These are phyloP conservation scores for Crossaster papposus DNA, from an alignment of 53 echinoderm and acorn worm genomes.

Conservation along the genomic window DNA sequence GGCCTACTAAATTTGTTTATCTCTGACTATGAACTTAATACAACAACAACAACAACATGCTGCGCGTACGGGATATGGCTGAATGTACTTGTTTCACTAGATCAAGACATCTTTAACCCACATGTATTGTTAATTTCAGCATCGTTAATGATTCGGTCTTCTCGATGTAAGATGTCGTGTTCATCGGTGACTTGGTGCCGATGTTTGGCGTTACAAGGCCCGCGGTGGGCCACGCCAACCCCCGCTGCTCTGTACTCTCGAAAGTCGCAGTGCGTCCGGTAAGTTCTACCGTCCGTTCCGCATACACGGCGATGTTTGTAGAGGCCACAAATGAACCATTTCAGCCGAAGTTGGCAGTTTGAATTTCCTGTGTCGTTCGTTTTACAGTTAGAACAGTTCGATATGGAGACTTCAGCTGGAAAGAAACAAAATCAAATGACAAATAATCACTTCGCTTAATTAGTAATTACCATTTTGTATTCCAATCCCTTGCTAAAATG, in stretches of 20 bases:
- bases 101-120: background rate
- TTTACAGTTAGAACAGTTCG: background rate
- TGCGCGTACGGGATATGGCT: too few species aligned
- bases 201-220: slow-evolving; percentile 47
- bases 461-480: too few species aligned
- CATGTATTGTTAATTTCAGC: background rate
- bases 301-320: slow-evolving; percentile 41
- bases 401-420: background rate
- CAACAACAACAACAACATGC: too few species aligned
- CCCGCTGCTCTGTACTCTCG: background rate
- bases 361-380: background rate
- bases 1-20: too few species aligned
- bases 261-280: slow-evolving; percentile 26
- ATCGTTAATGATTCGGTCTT: background rate
- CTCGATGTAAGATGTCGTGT: background rate
- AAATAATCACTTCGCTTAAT: background rate
- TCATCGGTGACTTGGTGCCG: slow-evolving; percentile 3
- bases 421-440: background rate
- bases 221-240: slow-evolving; percentile 49
- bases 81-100: too few species aligned
- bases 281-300: slow-evolving; percentile 37
- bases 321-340: slow-evolving; percentile 18
- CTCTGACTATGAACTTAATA: too few species aligned
- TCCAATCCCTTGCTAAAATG: too few species aligned
- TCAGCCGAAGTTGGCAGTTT: background rate